Conservation (phyloP, 1,140 invertebrate genomes). For the Aphaenogaster ashmeadi region DNA sequence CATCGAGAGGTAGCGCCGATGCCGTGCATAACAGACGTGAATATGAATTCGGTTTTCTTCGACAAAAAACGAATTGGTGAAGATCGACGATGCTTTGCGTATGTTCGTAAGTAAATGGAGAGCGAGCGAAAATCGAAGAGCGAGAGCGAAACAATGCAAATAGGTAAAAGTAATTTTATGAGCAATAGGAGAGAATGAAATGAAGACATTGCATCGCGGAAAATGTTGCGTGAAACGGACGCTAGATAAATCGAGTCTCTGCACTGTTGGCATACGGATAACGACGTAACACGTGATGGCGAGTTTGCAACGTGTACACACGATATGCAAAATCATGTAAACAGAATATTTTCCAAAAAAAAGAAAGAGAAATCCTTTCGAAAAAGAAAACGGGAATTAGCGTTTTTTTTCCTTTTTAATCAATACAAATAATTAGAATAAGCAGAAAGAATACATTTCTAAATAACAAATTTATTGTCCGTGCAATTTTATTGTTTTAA, state of each 20-base stretch:
- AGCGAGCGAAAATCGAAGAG: conserved; percentile 1
- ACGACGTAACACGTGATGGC: conserved; percentile 12
- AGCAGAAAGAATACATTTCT: not conserved
- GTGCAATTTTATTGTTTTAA: conserved; percentile 8
- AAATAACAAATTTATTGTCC: not conserved
- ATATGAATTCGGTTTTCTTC: conserved; percentile 18
- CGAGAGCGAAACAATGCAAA: not conserved
- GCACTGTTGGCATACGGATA: conserved; percentile 11
- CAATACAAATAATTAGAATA: not conserved
- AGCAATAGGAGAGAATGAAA: conserved; percentile 9
- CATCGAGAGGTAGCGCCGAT: not conserved
- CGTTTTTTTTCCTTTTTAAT: not conserved
- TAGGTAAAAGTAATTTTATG: conserved; percentile 14
- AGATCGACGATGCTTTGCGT: conserved; percentile 23
- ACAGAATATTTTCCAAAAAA: not conserved
- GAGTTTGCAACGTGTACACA: conserved; percentile 24
- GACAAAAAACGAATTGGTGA: not conserved
- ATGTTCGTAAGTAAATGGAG: not conserved
- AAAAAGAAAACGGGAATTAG: not conserved
- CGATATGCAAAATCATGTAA: conserved; percentile 40
- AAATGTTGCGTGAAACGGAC: not conserved
- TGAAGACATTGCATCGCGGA: conserved; percentile 16
- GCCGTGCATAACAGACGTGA: not conserved
- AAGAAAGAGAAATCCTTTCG: not conserved
- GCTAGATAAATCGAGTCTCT: conserved; percentile 40